Conservation (phyloP, 2,888 invertebrate species). For the Athetis lepigone region DNA sequence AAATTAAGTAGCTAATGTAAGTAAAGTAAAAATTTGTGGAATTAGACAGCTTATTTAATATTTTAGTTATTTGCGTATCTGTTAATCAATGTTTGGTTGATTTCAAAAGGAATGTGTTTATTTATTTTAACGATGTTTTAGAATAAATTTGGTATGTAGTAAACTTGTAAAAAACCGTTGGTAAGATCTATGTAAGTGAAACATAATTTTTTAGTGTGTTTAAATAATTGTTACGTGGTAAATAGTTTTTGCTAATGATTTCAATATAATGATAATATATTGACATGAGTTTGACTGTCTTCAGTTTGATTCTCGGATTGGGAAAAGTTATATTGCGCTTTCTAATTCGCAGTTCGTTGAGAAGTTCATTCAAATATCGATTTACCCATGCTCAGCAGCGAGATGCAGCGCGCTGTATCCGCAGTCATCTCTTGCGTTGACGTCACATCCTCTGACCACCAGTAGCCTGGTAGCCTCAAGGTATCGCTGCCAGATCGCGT, state of each 20-base stretch:
- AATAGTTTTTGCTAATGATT: no score
- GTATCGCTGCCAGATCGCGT: constrained; percentile 97
- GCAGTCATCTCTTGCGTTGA: constrained; percentile 96
- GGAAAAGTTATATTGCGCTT: no score
- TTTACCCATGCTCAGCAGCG: constrained; percentile 96
- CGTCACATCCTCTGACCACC: constrained; percentile 95
- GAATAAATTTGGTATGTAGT: background rate
- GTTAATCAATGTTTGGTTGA: no score
- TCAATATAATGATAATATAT: no score
- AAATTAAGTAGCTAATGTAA: no score
- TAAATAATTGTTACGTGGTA: no score
- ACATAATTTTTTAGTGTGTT: no score
- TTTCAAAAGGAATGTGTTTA: background rate
- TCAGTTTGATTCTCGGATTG: no score
- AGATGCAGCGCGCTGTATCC: constrained; percentile 97
- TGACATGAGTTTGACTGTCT: no score
- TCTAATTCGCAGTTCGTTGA: no score
- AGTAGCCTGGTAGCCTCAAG: constrained; percentile 95
- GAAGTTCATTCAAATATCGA: background rate
- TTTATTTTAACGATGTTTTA: background rate
- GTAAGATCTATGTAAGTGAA: background rate
- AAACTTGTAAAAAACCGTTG: background rate
- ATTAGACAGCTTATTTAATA: no score
- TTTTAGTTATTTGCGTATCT: no score
- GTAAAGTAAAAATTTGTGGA: accelerated